phyloP scores from a whole-genome alignment of 2,888 invertebrate species.

The Drosophila mulleri region DNA sequence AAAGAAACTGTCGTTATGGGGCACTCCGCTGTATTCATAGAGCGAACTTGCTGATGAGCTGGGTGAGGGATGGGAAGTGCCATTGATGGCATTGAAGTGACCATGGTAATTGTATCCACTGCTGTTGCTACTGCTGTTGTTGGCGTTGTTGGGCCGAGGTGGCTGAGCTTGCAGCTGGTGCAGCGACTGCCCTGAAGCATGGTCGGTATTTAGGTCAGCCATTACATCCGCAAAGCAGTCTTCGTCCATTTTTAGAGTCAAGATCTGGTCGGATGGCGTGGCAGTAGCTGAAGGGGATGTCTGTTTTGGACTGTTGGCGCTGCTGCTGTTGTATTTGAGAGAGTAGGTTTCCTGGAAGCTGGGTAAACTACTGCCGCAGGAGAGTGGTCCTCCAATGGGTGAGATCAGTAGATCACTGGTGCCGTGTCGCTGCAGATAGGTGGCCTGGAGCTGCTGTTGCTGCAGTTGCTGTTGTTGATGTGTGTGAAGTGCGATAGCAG shows the following conservation, averaged over 20 bases:
- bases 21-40: conserved; percentile 84
- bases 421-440: conserved; percentile 55
- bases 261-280: conserved; percentile 79
- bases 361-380: conserved; percentile 89
- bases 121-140: conserved; percentile 59
- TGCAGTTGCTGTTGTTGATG: conserved; percentile 76
- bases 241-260: conserved; percentile 94
- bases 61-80: conserved; percentile 74
- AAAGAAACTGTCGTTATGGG: conserved; percentile 69
- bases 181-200: conserved; percentile 57
- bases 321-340: conserved; percentile 88
- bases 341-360: conserved; percentile 96
- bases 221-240: conserved; percentile 88
- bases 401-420: conserved; percentile 71
- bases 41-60: conserved; percentile 79
- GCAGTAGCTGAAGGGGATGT: conserved; percentile 50
- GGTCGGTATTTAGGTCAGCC: conserved; percentile 55
- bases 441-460: conserved; percentile 59
- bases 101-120: conserved; percentile 80
- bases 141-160: conserved; percentile 40
- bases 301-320: conserved; percentile 64
- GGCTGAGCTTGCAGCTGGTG: conserved; percentile 35
- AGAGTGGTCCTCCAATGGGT: conserved; percentile 76
- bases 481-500: conserved; percentile 83
- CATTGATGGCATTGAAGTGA: conserved; percentile 85